phyloP scores from a whole-genome alignment of 2,888 invertebrate species.

The Cheilosia soror region DNA sequence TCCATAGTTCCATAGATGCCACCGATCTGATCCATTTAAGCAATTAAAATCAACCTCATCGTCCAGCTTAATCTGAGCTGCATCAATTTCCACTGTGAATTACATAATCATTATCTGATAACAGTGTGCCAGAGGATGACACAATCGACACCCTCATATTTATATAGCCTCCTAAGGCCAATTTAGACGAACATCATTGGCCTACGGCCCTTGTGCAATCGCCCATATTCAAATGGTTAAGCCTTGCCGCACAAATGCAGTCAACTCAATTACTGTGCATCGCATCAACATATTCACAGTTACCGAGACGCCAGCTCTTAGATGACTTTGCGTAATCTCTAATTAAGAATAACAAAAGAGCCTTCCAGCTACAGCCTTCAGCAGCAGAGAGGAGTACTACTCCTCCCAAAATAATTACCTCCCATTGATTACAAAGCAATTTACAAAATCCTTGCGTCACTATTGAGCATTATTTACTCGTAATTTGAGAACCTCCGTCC shows the following conservation, averaged over 20 bases:
- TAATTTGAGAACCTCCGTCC: constrained; percentile 56
- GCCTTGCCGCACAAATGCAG: constrained; percentile 43
- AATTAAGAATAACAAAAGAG: constrained; percentile 69
- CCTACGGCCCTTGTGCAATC: background rate
- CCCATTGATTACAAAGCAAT: constrained; percentile 60
- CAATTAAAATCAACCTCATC: background rate
- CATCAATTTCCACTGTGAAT: background rate
- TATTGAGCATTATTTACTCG: constrained; percentile 20
- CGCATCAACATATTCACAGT: constrained; percentile 53
- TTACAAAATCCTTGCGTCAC: constrained; percentile 67
- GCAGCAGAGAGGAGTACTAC: background rate
- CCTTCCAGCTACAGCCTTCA: constrained; percentile 11
- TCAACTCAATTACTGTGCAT: constrained; percentile 59
- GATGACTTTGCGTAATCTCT: constrained; percentile 71
- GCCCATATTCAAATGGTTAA: background rate
- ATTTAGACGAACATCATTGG: background rate
- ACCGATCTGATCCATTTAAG: too few species aligned
- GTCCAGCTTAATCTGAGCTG: background rate
- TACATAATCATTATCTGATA: background rate
- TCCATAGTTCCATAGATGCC: too few species aligned
- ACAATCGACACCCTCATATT: background rate
- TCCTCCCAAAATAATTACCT: constrained; percentile 48
- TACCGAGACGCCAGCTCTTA: constrained; percentile 41
- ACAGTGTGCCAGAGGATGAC: background rate
- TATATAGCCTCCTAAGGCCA: background rate